These are phyloP conservation scores for Scopus umbretta DNA, from an alignment of 2,113 vertebrate species.

Conservation along the genomic window DNA sequence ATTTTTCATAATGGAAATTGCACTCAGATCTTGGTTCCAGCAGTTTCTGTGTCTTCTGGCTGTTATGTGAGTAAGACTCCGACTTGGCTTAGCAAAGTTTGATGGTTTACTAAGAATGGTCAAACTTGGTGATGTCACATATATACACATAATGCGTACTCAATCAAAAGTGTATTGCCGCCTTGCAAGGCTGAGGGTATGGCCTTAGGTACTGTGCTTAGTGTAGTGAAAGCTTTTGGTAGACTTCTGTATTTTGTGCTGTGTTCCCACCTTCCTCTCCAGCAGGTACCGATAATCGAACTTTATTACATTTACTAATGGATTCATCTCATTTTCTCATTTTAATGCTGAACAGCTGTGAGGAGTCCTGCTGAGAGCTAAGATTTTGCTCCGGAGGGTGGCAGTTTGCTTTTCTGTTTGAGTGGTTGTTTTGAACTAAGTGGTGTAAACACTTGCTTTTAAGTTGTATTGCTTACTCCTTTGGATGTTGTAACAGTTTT, in stretches of 20 bases:
- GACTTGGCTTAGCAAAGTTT: neutral
- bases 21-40: neutral
- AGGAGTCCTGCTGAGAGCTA: constrained; percentile 18
- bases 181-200: neutral
- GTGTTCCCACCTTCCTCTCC: neutral
- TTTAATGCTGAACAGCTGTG: constrained; percentile 63
- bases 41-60: neutral
- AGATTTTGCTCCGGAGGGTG: constrained; percentile 50
- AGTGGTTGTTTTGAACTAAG: constrained; percentile 34
- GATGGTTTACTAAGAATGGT: neutral
- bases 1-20: neutral
- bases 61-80: neutral
- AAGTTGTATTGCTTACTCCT: neutral
- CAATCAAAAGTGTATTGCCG: neutral
- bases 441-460: constrained; percentile 1
- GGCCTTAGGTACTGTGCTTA: neutral
- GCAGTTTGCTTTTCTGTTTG: constrained; percentile 26
- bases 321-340: constrained; percentile 5
- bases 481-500: neutral
- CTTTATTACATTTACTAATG: constrained; percentile 10
- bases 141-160: neutral
- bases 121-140: neutral
- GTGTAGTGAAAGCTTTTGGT: neutral
- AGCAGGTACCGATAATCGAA: neutral
- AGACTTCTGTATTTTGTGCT: neutral